These are phyloP conservation scores for Cephalotes varians DNA, from an alignment of 2,888 invertebrate genomes.

Conservation along the genomic window DNA sequence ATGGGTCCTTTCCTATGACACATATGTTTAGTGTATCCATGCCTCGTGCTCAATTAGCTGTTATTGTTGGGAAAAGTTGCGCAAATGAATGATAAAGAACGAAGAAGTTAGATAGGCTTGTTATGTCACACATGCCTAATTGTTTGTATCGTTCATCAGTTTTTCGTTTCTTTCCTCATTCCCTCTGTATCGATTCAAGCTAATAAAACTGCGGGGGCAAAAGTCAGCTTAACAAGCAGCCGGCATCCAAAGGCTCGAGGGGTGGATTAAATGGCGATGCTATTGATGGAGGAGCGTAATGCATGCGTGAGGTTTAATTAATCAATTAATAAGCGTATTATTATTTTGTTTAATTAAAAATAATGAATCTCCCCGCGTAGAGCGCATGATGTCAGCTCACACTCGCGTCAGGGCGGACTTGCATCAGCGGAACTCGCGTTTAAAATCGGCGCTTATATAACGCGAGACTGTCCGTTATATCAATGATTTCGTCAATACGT, in stretches of 20 bases:
- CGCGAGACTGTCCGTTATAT: conserved; percentile 63
- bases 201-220: conserved; percentile 56
- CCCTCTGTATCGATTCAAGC: not conserved
- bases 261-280: conserved; percentile 70
- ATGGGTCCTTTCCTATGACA: too few relatives aligned
- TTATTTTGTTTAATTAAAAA: conserved; percentile 81
- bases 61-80: not conserved
- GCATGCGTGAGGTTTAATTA: conserved; percentile 77
- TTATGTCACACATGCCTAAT: not conserved
- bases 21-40: too few relatives aligned
- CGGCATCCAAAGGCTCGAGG: conserved; percentile 63
- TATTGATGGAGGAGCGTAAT: conserved; percentile 71
- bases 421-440: conserved; percentile 50
- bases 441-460: conserved; percentile 56
- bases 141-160: not conserved
- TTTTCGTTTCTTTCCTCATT: conserved; percentile 49
- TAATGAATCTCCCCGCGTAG: conserved; percentile 76
- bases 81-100: not conserved
- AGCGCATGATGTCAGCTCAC: conserved; percentile 43
- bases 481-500: conserved; percentile 74
- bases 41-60: not conserved
- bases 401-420: conserved; percentile 35
- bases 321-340: conserved; percentile 81
- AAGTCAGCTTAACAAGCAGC: conserved; percentile 71
- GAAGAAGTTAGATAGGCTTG: not conserved